phyloP scores from a whole-genome alignment of 2,797 vertebrate species.

The Acrossocheilus wenchowensis region DNA sequence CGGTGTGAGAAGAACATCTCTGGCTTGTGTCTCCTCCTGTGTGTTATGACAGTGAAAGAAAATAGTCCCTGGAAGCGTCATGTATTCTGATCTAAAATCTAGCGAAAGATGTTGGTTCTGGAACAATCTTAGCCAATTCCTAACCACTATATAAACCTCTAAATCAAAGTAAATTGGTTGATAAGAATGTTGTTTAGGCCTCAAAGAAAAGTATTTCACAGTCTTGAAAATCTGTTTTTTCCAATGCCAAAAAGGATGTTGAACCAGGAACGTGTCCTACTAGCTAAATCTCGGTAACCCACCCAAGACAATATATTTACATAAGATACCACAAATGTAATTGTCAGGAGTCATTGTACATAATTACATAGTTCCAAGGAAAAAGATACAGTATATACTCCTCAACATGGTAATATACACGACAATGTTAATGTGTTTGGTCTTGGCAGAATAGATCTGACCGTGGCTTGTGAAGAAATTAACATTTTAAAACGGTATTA shows the following conservation, averaged over 20 bases:
- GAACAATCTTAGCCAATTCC: neutral
- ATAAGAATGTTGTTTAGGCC: neutral
- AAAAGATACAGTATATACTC: neutral
- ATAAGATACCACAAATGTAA: neutral
- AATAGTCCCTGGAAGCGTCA: neutral
- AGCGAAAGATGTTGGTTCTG: neutral
- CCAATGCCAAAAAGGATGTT: neutral
- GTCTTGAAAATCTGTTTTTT: neutral
- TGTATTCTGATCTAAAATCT: neutral
- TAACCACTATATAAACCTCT: neutral
- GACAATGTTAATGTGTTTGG: no score
- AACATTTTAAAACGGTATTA: slow-evolving; percentile 18
- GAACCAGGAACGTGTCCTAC: no score
- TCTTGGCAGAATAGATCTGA: neutral
- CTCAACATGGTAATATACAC: neutral
- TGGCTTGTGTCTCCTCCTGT: neutral
- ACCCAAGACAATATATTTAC: neutral
- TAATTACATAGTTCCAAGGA: neutral
- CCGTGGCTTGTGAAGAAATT: slow-evolving; percentile 24
- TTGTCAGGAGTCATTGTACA: neutral
- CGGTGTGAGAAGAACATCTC: neutral
- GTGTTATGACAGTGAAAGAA: neutral
- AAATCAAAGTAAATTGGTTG: neutral
- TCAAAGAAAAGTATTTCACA: neutral
- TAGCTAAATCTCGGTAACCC: neutral